These are phyloP conservation scores for Pomacea canaliculata DNA, from an alignment of 2,888 invertebrate species.

Conservation along the genomic window DNA sequence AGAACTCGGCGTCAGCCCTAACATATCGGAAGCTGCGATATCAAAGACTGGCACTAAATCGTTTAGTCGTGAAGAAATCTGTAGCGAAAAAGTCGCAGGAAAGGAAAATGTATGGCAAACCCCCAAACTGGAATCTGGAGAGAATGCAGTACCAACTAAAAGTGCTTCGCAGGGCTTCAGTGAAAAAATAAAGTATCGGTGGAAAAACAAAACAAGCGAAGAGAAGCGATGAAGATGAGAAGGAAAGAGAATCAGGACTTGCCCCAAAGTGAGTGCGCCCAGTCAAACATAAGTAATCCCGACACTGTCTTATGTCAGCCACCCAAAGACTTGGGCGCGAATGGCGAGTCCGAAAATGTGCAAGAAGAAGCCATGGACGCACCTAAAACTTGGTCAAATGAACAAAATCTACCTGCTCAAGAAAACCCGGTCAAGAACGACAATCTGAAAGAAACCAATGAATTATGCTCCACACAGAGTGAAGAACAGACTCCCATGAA, in stretches of 20 bases:
- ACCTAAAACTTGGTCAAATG: neutral
- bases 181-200: neutral
- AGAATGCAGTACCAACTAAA: no score
- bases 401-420: neutral
- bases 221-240: neutral
- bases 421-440: slow-evolving; percentile 1
- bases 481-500: no score
- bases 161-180: no score
- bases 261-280: neutral
- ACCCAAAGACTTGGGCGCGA: neutral
- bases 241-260: neutral
- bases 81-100: no score
- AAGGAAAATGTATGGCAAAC: no score
- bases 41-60: no score
- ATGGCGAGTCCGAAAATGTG: neutral
- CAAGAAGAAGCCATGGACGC: neutral
- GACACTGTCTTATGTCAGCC: no score
- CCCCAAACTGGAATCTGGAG: no score
- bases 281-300: neutral
- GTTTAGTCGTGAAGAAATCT: no score
- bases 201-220: neutral
- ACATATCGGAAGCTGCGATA: no score
- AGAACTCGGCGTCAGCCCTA: no score
- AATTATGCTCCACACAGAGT: no score
- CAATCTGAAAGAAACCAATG: neutral